Percentiles rank a stretch among this genome's conserved stretches.
Evolutionary conservation across 1,140 invertebrate species (phyloP).

Genomic region (Zaprionus africanus): DNA sequence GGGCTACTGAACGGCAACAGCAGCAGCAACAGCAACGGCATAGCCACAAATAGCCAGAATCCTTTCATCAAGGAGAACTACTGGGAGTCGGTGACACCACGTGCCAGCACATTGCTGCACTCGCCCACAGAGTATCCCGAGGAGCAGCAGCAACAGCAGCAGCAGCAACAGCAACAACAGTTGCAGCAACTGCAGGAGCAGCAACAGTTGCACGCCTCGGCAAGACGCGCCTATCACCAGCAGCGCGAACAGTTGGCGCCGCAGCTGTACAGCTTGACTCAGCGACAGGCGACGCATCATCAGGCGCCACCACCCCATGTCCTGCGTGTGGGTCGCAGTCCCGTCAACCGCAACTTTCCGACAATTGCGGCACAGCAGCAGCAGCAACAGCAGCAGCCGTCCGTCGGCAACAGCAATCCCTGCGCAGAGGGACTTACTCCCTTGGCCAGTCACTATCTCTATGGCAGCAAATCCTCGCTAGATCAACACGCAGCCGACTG

Average conservation of each 20-base stretch:
- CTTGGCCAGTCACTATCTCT: conserved; percentile 74
- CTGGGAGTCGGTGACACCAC: conserved; percentile 72
- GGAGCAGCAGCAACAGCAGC: conserved; percentile 51
- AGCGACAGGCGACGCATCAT: conserved; percentile 36
- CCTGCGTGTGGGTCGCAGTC: conserved; percentile 73
- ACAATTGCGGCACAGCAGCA: conserved; percentile 25
- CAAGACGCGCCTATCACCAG: conserved; percentile 69
- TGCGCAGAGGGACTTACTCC: conserved; percentile 76
- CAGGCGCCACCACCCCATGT: conserved; percentile 45
- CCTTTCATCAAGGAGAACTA: conserved; percentile 83
- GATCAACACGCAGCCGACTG: conserved; percentile 61
- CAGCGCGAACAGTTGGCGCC: conserved; percentile 51
- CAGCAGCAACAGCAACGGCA: conserved; percentile 52
- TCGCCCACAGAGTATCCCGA: conserved; percentile 66
- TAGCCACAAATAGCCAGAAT: conserved; percentile 58
- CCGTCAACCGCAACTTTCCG: conserved; percentile 60
- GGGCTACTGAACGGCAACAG: conserved; percentile 42
- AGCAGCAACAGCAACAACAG: conserved; percentile 40
- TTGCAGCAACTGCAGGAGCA: conserved; percentile 52
- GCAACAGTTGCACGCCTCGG: conserved; percentile 49
- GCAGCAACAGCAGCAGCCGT: conserved; percentile 10
- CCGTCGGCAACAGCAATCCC: conserved; percentile 53
- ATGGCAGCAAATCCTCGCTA: conserved; percentile 75
- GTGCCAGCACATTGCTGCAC: conserved; percentile 59
- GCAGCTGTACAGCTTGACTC: conserved; percentile 62